Evolutionary conservation across 2,888 invertebrate species (phyloP), one percentile per base, ranked within the genome.

Genomic region (Lasioglossum pauxillum): DNA sequence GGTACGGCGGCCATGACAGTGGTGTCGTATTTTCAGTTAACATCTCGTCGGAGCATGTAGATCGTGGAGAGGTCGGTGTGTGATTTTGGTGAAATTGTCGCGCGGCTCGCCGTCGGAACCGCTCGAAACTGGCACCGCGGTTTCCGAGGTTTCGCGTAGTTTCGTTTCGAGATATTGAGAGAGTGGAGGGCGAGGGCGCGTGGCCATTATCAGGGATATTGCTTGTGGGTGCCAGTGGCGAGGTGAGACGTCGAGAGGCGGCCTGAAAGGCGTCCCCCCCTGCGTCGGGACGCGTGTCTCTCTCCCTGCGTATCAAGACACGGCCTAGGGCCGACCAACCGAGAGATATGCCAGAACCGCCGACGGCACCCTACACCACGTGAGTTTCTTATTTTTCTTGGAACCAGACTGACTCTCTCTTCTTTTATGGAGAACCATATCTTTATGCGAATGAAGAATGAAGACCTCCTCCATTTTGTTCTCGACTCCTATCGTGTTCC

Each of bases 301-400:
- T 88, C 90, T 84, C 85, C 82, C 90, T 87, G 92, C 88, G 82
- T 82, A 86, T 12, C 88, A 89, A 90, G 89, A 88, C 44, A 12
- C 89, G 89, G 89, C 90, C 85, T 84, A 88, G 86, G 89, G 89
- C 91, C 89, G 87, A 90, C 85, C 82, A 89, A 89, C 88, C 90
- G 92, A 93, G 90, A 93, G 12, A 12, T 12, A 44, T 93, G 93
- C 93, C 91, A 92, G 91, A 91, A 91, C 91, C 93, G 91, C 92
- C 93, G 91, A 93, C 92, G 93, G 92, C 92, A 91, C 91, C 91
- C 89, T 91, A 88, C 93, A 95, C 94, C 94, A 94, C 94, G 94
- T 95, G 94, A 94, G 44, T 44, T 12, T 14, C 12, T 12, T 44
- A 44, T 44, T 41, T 12, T 41, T 12, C 3, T 3, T 44, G 4